Evolutionary conservation across 2,113 vertebrate species (phyloP).

Genomic region (Semnornis frantzii): DNA sequence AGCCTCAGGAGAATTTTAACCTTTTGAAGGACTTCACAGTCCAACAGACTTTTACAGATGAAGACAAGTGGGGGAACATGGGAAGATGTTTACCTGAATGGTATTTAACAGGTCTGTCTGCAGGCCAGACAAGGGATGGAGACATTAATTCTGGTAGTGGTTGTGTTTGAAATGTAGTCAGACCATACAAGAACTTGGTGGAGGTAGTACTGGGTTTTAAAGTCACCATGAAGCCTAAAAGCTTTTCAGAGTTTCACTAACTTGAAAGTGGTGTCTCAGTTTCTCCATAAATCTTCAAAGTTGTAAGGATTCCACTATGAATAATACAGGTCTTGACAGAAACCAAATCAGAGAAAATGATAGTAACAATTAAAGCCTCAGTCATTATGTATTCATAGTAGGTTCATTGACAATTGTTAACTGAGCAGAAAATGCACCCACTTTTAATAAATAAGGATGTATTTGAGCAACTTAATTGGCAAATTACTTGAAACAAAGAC

Average conservation of each 20-base stretch:
- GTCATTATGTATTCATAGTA: not conserved
- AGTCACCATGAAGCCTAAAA: not conserved
- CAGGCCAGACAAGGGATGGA: not conserved
- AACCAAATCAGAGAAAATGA: not conserved
- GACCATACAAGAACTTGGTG: not conserved
- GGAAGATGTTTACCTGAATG: not conserved
- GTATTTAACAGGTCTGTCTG: not conserved
- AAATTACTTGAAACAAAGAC: constrained; percentile 36
- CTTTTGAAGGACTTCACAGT: not conserved
- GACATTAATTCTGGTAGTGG: not conserved
- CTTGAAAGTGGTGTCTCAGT: not conserved
- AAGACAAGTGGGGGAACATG: not conserved
- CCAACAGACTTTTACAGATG: not conserved
- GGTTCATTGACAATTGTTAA: not conserved
- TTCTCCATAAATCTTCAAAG: not conserved
- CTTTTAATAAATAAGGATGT: constrained; percentile 27
- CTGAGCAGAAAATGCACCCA: constrained; percentile 28
- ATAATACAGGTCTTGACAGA: not conserved
- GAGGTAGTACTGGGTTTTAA: not conserved
- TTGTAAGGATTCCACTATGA: not conserved
- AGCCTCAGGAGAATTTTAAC: not conserved
- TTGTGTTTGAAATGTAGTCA: not conserved
- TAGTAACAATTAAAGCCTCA: not conserved
- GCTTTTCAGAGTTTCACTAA: not conserved
- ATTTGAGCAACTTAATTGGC: constrained; percentile 28